These are phyloP conservation scores for Phoxinus dragarum DNA, from an alignment of 2,797 vertebrate species.

Conservation along the genomic window DNA sequence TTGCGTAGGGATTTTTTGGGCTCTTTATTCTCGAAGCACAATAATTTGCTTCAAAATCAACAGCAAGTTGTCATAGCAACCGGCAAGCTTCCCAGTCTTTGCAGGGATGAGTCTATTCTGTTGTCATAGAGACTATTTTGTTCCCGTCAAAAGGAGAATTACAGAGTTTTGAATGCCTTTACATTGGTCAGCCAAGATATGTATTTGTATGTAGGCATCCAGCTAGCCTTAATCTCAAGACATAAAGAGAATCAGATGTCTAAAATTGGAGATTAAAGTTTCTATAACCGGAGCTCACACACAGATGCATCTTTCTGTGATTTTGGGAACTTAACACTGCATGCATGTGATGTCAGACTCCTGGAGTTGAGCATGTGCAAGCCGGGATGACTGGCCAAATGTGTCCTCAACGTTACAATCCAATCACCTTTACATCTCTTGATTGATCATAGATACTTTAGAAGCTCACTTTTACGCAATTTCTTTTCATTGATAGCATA, in stretches of 20 bases:
- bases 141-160: constrained; percentile 63
- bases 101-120: constrained; percentile 62
- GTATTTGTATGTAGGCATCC: constrained; percentile 3
- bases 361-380: constrained; percentile 54
- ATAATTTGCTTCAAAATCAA: constrained; percentile 68
- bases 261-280: background rate
- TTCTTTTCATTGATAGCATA: background rate
- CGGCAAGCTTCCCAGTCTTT: constrained; percentile 62
- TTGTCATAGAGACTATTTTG: constrained; percentile 72
- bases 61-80: constrained; percentile 72
- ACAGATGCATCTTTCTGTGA: constrained; percentile 37
- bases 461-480: background rate
- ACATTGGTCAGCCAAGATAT: constrained; percentile 13
- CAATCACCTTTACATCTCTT: constrained; percentile 45
- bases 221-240: background rate
- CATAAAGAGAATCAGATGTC: background rate
- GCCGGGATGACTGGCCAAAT: constrained; percentile 21
- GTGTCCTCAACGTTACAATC: constrained; percentile 17
- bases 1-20: constrained; percentile 25
- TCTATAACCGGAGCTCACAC: constrained; percentile 8
- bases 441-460: constrained; percentile 36
- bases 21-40: constrained; percentile 56
- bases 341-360: constrained; percentile 49
- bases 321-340: constrained; percentile 49
- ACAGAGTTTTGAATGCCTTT: constrained; percentile 51